Conservation (phyloP, 2,797 vertebrate genomes). For the Peromyscus attwateri region DNA sequence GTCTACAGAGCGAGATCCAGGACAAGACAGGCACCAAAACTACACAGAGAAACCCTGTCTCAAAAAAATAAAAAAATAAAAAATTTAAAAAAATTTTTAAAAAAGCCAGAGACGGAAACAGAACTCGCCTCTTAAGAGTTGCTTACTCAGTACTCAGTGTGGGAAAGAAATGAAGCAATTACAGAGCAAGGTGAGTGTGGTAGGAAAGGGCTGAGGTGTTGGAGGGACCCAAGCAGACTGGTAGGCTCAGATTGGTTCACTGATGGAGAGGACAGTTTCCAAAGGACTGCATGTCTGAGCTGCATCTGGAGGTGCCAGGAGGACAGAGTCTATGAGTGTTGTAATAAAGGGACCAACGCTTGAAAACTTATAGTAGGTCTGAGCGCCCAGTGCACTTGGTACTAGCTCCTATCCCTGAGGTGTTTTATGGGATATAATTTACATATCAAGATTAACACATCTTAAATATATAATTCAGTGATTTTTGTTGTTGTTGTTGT, state of each 20-base stretch:
- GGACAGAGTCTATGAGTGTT: background rate
- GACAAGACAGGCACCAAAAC: too few species aligned
- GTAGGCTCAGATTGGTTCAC: background rate
- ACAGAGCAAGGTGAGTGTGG: background rate
- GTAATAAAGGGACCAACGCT: background rate
- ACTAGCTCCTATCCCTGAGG: background rate
- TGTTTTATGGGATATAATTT: slow-evolving; percentile 2
- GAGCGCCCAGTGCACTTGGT: background rate
- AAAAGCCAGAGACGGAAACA: background rate
- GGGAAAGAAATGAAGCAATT: background rate
- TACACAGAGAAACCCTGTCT: too few species aligned
- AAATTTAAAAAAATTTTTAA: too few species aligned
- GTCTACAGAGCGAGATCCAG: too few species aligned
- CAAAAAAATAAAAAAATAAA: too few species aligned
- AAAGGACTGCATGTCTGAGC: background rate
- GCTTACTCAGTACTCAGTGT: background rate
- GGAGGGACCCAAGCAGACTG: background rate
- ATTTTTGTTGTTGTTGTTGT: background rate
- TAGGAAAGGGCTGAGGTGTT: background rate
- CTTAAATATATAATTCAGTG: slow-evolving; percentile 25
- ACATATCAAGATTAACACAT: background rate
- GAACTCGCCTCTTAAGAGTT: background rate
- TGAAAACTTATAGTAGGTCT: background rate
- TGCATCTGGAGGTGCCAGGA: slow-evolving; percentile 3
- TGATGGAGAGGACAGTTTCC: background rate